Evolutionary conservation across 23 tunicate species (phyloP), one percentile per base, ranked within the genome.

Genomic region (Pegea sp.): DNA sequence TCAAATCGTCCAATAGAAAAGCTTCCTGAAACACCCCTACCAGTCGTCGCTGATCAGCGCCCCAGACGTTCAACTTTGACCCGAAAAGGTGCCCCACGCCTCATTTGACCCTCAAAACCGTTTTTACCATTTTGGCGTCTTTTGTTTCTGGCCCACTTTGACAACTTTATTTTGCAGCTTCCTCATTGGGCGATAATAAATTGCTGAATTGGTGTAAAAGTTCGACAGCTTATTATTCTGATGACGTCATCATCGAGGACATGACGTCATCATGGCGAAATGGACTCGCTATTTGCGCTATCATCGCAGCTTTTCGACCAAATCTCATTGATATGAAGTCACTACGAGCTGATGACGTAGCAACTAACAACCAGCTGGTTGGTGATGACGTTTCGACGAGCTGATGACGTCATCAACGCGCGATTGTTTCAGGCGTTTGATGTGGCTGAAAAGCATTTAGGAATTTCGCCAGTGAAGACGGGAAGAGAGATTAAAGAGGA

Each of bases 261-360:
- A 71, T 81, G 79, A 56, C 75, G 23, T 71, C 93, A 0, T 71
- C 80, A 2, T 81, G 93, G 93, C 57, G 52, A 33, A 70, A 66
- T 57, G 93, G 93, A 4, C 44, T 65, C 7, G 93, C 81, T 28
- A 32, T 71, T 2, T 81, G 93, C 52, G 66, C 80, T 11, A 46
- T 81, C 20, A 71, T 81, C 48, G 71, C 60, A 33, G 68, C 49
- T 11, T 81, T 51, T 31, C 69, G 93, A 22, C 93, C 93, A 2
- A 76, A 81, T 57, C 60, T 81, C 7, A 63, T 81, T 25, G 42
- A 63, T 24, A 57, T 84, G 67, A 44, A 44, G 19, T 30, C 68
- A 2, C 33, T 84, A 49, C 53, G 53, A 38, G 33, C 46, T 22
- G 66, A 3, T 5, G 58, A 84, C 58, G 57, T 62, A 0, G 71